phyloP scores from a whole-genome alignment of 1,140 invertebrate genomes.

The Meloidogyne hapla region DNA sequence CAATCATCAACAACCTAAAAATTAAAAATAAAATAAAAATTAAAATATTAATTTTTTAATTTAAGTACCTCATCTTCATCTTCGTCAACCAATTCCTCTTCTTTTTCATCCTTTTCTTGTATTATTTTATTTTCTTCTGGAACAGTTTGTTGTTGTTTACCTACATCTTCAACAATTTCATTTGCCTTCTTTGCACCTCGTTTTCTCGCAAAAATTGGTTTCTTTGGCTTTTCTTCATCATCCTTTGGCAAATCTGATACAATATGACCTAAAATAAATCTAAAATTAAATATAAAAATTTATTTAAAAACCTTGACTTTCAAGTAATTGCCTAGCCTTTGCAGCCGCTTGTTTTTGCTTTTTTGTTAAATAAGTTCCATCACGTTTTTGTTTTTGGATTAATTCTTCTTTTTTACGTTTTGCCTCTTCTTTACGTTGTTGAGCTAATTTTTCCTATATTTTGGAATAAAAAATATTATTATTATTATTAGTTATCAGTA shows the following conservation, averaged over 20 bases:
- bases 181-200: conserved; percentile 45
- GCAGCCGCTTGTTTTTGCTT: conserved; percentile 45
- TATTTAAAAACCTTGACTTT: conserved; percentile 40
- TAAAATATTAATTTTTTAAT: conserved; percentile 12
- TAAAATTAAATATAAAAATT: not conserved
- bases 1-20: conserved; percentile 47
- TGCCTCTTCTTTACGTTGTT: conserved; percentile 47
- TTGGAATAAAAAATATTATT: conserved; percentile 14
- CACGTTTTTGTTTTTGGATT: conserved; percentile 52
- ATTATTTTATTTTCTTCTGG: conserved; percentile 6
- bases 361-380: conserved; percentile 58
- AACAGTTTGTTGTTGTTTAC: conserved; percentile 7
- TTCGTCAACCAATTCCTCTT: conserved; percentile 28
- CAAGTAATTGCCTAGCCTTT: conserved; percentile 26
- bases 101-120: conserved; percentile 22
- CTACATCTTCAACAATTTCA: not conserved
- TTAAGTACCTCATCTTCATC: conserved; percentile 5
- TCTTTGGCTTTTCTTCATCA: conserved; percentile 41
- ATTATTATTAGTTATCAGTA: not conserved
- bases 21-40: too few species aligned
- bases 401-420: conserved; percentile 53
- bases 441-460: conserved; percentile 45
- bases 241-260: conserved; percentile 5
- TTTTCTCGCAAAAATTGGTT: conserved; percentile 49
- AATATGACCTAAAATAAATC: conserved; percentile 28